Evolutionary conservation across 2,797 vertebrate species (phyloP).

Genomic region (Phyllotis vaccarum): DNA sequence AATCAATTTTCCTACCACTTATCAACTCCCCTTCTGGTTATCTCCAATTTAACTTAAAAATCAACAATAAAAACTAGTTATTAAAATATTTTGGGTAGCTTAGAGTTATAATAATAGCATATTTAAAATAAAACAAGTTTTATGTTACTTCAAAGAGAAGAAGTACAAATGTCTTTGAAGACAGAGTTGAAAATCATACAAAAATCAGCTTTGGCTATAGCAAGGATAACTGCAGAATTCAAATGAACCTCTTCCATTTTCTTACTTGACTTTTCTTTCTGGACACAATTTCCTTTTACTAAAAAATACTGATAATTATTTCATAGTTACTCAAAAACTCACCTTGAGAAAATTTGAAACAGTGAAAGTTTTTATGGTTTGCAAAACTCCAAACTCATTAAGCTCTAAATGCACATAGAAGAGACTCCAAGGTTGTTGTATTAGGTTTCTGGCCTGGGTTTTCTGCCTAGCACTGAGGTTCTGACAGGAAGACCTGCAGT

Average conservation of each 20-base stretch:
- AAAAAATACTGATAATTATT: background rate
- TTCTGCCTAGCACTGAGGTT: no score
- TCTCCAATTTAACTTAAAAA: background rate
- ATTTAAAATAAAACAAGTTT: conserved; percentile 39
- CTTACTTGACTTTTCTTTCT: background rate
- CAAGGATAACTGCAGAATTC: conserved; percentile 11
- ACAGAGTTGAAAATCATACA: background rate
- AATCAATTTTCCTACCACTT: background rate
- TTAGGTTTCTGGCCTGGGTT: no score
- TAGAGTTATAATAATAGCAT: background rate
- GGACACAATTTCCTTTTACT: background rate
- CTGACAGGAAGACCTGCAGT: no score
- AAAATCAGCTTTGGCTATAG: background rate
- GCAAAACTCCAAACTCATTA: background rate
- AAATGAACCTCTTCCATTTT: background rate
- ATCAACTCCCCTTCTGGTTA: background rate
- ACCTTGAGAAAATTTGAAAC: background rate
- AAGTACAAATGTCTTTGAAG: background rate
- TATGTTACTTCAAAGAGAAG: background rate
- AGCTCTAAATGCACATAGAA: background rate
- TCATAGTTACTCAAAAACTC: background rate
- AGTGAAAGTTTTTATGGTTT: conserved; percentile 35
- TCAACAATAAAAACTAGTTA: background rate
- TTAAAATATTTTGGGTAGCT: conserved; percentile 15
- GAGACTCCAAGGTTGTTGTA: no score